Evolutionary conservation across 2,113 vertebrate genomes (phyloP).

Genomic region (Chamaea fasciata): DNA sequence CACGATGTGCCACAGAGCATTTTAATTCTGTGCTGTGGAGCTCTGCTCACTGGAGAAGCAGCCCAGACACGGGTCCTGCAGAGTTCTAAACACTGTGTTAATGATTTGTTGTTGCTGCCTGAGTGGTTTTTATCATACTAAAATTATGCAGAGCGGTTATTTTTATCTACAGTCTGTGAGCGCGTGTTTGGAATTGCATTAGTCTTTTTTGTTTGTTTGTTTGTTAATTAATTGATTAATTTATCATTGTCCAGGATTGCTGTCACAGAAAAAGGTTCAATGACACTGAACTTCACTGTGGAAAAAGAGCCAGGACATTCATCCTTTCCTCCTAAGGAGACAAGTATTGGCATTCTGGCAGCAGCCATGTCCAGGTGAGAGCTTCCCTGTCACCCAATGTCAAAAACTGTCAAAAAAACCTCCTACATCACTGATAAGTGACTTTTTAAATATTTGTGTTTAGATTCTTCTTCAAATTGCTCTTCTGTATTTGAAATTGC

Average conservation of each 20-base stretch:
- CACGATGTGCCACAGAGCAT: background rate
- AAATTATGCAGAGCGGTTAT: background rate
- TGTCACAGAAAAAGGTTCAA: conserved; percentile 85
- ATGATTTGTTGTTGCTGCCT: background rate
- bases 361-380: conserved; percentile 85
- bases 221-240: background rate
- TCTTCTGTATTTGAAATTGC: background rate
- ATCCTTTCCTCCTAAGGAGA: conserved; percentile 85
- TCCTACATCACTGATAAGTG: background rate
- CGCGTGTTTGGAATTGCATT: background rate
- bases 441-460: background rate
- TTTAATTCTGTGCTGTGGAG: background rate
- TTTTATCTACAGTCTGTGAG: background rate
- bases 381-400: background rate
- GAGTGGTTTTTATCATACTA: background rate
- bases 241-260: conserved; percentile 70
- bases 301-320: conserved; percentile 81
- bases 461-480: background rate
- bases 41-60: background rate
- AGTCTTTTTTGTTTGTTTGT: background rate
- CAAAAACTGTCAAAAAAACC: background rate
- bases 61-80: background rate
- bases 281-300: conserved; percentile 83
- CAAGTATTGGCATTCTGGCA: conserved; percentile 89
- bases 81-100: background rate